Evolutionary conservation across 2,888 invertebrate genomes (phyloP).

Genomic region (Loripinus fragilis): DNA sequence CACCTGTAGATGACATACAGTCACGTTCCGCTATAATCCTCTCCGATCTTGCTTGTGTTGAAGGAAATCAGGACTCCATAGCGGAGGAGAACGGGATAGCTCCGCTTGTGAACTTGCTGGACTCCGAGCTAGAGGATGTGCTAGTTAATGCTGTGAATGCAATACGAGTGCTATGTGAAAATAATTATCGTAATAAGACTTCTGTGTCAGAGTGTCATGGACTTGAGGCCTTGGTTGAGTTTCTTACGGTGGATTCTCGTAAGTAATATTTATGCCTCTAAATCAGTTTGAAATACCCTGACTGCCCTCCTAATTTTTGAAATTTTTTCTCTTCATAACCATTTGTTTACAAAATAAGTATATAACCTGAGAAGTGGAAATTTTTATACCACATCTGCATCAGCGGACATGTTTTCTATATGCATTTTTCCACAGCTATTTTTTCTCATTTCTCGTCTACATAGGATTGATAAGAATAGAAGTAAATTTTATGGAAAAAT

Average conservation of each 20-base stretch:
- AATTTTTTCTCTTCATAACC: too few relatives aligned
- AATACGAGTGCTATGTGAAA: constrained; percentile 80
- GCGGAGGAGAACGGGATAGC: constrained; percentile 78
- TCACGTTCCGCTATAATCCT: constrained; percentile 82
- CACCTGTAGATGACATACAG: constrained; percentile 81
- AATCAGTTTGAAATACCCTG: too few relatives aligned
- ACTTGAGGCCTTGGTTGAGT: constrained; percentile 81
- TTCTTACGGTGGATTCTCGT: constrained; percentile 82
- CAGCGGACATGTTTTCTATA: too few relatives aligned
- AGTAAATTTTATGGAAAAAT: too few relatives aligned
- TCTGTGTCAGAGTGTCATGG: constrained; percentile 78
- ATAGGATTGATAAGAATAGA: too few relatives aligned
- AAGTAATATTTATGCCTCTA: too few relatives aligned
- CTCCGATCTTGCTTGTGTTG: constrained; percentile 81
- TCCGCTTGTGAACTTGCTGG: constrained; percentile 79
- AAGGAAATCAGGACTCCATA: constrained; percentile 78
- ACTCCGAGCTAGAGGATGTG: constrained; percentile 82
- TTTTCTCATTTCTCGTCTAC: too few relatives aligned
- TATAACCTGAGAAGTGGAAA: too few relatives aligned
- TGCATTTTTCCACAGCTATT: too few relatives aligned
- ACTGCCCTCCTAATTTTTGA: too few relatives aligned
- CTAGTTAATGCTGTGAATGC: constrained; percentile 83
- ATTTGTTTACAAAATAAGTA: too few relatives aligned
- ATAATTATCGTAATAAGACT: constrained; percentile 79
- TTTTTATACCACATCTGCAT: too few relatives aligned